Evolutionary conservation across 2,113 vertebrate species (phyloP).

Genomic region (Microcebus tavaratra): DNA sequence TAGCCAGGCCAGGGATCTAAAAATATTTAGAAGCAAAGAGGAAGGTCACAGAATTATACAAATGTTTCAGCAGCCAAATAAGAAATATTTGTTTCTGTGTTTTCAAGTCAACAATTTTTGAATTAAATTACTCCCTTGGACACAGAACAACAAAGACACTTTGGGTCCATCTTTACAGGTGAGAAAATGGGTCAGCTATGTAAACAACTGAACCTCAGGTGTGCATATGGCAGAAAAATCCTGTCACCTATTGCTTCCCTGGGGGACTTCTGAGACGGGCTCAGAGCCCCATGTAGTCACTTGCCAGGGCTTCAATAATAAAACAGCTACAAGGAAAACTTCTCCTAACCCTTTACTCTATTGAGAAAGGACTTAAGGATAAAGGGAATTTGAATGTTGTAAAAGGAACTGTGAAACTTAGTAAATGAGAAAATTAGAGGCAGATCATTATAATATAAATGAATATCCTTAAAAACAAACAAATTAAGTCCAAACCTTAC

Average conservation of each 20-base stretch:
- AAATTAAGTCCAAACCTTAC: slow-evolving; percentile 43
- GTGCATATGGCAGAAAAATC: slow-evolving; percentile 40
- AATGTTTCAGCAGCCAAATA: slow-evolving; percentile 38
- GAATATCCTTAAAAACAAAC: slow-evolving; percentile 42
- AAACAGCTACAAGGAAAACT: slow-evolving; percentile 53
- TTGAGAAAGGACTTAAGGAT: slow-evolving; percentile 35
- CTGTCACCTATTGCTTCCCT: not conserved
- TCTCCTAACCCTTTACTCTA: slow-evolving; percentile 6
- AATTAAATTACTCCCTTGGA: slow-evolving; percentile 24
- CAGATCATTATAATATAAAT: slow-evolving; percentile 35
- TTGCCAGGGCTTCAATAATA: slow-evolving; percentile 50
- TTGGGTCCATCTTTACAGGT: slow-evolving; percentile 42
- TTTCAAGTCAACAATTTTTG: slow-evolving; percentile 56
- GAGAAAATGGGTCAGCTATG: slow-evolving; percentile 66
- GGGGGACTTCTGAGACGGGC: slow-evolving; percentile 3
- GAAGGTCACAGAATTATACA: not conserved
- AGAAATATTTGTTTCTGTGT: slow-evolving; percentile 29
- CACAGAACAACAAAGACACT: slow-evolving; percentile 39
- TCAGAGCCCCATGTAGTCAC: not conserved
- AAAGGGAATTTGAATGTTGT: not conserved
- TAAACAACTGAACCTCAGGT: slow-evolving; percentile 53
- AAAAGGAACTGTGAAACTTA: slow-evolving; percentile 17
- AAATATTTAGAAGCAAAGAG: slow-evolving; percentile 39
- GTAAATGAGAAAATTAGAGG: slow-evolving; percentile 54
- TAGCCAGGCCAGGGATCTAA: not conserved